Percentiles rank a stretch among this genome's conserved stretches.
Evolutionary conservation across 2,113 vertebrate genomes (phyloP).

Genomic region (Pseudopodoces humilis): DNA sequence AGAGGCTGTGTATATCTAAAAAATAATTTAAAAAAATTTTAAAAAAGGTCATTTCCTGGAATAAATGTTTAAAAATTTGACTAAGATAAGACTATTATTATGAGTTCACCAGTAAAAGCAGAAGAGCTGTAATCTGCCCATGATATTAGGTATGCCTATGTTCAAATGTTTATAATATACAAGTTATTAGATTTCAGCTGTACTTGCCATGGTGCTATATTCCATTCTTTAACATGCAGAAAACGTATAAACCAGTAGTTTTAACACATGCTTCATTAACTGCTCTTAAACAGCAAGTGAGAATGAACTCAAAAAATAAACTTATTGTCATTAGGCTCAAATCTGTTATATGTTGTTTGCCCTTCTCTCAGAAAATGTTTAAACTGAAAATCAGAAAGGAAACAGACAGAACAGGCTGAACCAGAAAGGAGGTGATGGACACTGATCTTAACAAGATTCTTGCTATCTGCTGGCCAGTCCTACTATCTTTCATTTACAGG

Average conservation of each 20-base stretch:
- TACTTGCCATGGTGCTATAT: neutral
- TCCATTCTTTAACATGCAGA: neutral
- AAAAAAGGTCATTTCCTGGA: neutral
- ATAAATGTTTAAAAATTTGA: neutral
- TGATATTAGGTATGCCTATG: neutral
- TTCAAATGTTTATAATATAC: neutral
- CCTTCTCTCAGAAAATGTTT: neutral
- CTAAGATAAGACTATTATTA: neutral
- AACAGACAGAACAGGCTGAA: neutral
- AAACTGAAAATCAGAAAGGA: neutral
- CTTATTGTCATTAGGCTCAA: neutral
- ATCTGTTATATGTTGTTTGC: neutral
- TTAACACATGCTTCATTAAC: neutral
- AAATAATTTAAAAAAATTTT: neutral
- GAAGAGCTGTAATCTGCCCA: neutral
- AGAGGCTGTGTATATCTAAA: neutral
- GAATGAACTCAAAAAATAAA: neutral
- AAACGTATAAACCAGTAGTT: neutral
- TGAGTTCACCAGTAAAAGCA: neutral
- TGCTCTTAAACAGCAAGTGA: neutral
- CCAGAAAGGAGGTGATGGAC: neutral
- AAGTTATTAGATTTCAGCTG: neutral
- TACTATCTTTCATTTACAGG: neutral
- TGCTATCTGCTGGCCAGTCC: neutral
- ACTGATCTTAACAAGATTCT: neutral